phyloP scores from a whole-genome alignment of 2,888 invertebrate genomes.

The Elysia crispata region DNA sequence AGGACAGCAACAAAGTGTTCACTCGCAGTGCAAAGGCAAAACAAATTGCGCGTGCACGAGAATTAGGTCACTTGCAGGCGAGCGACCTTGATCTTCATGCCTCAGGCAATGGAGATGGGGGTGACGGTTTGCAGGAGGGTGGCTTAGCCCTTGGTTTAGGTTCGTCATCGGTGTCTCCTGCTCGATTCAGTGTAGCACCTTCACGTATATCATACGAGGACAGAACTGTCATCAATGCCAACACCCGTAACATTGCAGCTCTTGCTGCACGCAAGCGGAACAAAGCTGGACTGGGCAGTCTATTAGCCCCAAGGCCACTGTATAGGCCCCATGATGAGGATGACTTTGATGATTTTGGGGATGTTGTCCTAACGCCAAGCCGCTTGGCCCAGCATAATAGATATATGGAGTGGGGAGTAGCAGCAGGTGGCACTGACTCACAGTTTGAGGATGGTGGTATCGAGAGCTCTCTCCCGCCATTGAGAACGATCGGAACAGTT shows the following conservation, averaged over 20 bases:
- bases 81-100: constrained; percentile 56
- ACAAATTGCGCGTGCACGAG: constrained; percentile 55
- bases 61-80: constrained; percentile 47
- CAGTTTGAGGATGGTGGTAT: constrained; percentile 61
- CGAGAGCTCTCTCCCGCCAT: constrained; percentile 60
- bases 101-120: too few species aligned
- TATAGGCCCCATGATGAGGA: constrained; percentile 55
- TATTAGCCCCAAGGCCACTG: constrained; percentile 54
- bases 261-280: constrained; percentile 72
- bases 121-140: too few species aligned
- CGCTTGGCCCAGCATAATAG: constrained; percentile 72
- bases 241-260: constrained; percentile 74
- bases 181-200: constrained; percentile 51
- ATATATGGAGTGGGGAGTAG: constrained; percentile 58
- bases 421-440: constrained; percentile 47
- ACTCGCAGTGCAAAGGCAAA: constrained; percentile 65
- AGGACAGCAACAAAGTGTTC: constrained; percentile 66
- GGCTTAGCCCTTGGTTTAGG: too few species aligned
- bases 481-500: constrained; percentile 45
- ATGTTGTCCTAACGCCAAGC: constrained; percentile 66
- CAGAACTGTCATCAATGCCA: constrained; percentile 64
- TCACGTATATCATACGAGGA: constrained; percentile 63
- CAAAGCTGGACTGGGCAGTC: constrained; percentile 52
- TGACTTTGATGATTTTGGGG: constrained; percentile 52
- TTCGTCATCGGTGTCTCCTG: background rate